phyloP scores from a whole-genome alignment of 2,888 invertebrate genomes.

The Tinea trinotella region DNA sequence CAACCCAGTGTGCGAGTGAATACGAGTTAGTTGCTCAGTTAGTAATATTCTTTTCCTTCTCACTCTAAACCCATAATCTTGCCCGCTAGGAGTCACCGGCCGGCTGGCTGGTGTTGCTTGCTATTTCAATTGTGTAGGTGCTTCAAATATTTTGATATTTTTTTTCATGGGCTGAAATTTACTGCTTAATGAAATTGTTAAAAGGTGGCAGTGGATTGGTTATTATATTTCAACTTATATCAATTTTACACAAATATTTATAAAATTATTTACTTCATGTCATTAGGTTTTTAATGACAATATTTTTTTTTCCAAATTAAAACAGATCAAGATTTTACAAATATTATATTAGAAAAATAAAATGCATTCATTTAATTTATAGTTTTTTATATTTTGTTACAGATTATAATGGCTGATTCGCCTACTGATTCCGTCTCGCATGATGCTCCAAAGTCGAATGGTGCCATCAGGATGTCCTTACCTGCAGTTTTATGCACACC shows the following conservation, averaged over 20 bases:
- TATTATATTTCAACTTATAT: too few species aligned
- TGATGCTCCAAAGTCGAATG: slow-evolving; percentile 29
- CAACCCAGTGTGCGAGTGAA: slow-evolving; percentile 16
- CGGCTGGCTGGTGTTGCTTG: slow-evolving; percentile 22
- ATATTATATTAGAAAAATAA: too few species aligned
- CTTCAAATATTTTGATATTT: not conserved
- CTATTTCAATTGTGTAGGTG: slow-evolving; percentile 33
- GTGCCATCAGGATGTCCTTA: slow-evolving; percentile 43
- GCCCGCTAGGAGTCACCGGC: not conserved
- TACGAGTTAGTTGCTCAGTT: not conserved
- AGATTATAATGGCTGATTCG: slow-evolving; percentile 49
- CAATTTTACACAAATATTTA: too few species aligned
- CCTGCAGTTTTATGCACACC: slow-evolving; percentile 56
- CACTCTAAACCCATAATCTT: slow-evolving; percentile 6
- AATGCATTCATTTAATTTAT: too few species aligned
- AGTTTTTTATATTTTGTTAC: slow-evolving; percentile 27
- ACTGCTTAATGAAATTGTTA: not conserved
- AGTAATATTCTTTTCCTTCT: not conserved
- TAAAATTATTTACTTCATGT: too few species aligned
- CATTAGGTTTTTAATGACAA: too few species aligned
- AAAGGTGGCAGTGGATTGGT: too few species aligned
- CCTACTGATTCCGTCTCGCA: slow-evolving; percentile 31
- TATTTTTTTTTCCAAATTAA: too few species aligned
- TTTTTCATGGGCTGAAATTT: not conserved
- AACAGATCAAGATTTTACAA: too few species aligned